A percentile compares a stretch with the other conserved stretches of the same genome.
Conservation (phyloP, 2,888 invertebrate genomes). For the Noctua comes region DNA sequence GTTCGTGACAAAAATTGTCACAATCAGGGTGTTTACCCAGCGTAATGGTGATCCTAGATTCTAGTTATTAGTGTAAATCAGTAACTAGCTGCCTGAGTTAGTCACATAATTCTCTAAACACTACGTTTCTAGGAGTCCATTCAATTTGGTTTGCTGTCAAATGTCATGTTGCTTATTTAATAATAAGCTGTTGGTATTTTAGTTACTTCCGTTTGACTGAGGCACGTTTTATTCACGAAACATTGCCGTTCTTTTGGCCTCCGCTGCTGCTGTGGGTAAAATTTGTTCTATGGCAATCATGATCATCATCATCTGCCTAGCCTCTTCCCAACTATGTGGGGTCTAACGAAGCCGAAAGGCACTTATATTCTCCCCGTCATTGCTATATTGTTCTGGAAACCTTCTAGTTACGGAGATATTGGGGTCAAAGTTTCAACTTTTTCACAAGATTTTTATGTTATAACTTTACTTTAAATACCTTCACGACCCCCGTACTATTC, state of each 20-base stretch:
- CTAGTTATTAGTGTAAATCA: slow-evolving; percentile 35
- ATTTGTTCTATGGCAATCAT: too few species aligned
- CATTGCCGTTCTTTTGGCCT: not conserved
- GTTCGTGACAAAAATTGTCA: slow-evolving; percentile 42
- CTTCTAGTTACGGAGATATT: too few species aligned
- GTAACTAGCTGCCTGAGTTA: not conserved
- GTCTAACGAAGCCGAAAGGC: too few species aligned
- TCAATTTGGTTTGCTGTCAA: slow-evolving; percentile 29
- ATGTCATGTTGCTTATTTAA: not conserved
- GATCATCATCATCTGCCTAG: too few species aligned
- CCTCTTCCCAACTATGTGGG: too few species aligned
- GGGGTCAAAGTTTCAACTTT: too few species aligned
- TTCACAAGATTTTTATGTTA: too few species aligned
- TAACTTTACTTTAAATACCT: too few species aligned
- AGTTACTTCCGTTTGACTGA: slow-evolving; percentile 15
- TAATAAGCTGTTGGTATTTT: slow-evolving; percentile 1
- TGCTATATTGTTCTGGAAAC: too few species aligned
- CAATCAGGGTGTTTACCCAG: slow-evolving; percentile 9
- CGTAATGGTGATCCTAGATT: not conserved
- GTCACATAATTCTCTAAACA: slow-evolving; percentile 33
- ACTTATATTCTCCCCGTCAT: too few species aligned
- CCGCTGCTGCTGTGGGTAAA: not conserved
- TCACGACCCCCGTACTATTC: too few species aligned
- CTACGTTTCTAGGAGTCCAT: not conserved
- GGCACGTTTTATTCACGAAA: not conserved